These are phyloP conservation scores for Keiferia lycopersicella DNA, from an alignment of 2,888 invertebrate species.

Conservation along the genomic window DNA sequence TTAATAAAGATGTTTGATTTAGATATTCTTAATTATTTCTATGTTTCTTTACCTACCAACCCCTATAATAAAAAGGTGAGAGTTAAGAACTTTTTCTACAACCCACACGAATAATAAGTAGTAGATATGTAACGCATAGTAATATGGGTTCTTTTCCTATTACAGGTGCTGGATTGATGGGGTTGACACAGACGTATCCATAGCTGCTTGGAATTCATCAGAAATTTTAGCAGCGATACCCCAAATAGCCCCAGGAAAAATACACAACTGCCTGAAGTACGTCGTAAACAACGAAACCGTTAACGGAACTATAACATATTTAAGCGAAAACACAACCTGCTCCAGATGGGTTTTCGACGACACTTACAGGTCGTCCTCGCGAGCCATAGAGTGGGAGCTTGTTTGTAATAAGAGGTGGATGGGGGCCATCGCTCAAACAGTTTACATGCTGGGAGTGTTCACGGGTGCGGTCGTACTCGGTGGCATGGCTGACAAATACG, in stretches of 20 bases:
- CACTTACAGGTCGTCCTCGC: conserved; percentile 86
- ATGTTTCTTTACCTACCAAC: not conserved
- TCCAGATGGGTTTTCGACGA: conserved; percentile 86
- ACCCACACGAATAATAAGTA: not conserved
- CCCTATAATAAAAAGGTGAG: not conserved
- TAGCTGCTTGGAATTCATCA: conserved; percentile 80
- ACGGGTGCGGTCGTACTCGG: conserved; percentile 91
- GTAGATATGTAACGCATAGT: not conserved
- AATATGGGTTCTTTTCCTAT: conserved; percentile 33
- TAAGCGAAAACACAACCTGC: conserved; percentile 59
- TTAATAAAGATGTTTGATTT: not conserved
- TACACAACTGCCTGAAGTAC: conserved; percentile 84
- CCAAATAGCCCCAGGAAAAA: conserved; percentile 66
- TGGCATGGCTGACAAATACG: conserved; percentile 90
- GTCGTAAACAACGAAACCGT: conserved; percentile 55
- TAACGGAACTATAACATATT: too few species aligned
- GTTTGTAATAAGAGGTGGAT: conserved; percentile 91
- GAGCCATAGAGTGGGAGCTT: conserved; percentile 91
- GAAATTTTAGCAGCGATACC: conserved; percentile 82
- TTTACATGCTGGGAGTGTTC: conserved; percentile 93
- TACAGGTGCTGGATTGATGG: conserved; percentile 83
- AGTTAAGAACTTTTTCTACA: not conserved
- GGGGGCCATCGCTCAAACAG: conserved; percentile 89
- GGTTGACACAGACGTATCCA: conserved; percentile 79
- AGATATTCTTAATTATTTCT: not conserved